Evolutionary conservation across 2,888 invertebrate genomes (phyloP).

Genomic region (Boloria euphrosyne): DNA sequence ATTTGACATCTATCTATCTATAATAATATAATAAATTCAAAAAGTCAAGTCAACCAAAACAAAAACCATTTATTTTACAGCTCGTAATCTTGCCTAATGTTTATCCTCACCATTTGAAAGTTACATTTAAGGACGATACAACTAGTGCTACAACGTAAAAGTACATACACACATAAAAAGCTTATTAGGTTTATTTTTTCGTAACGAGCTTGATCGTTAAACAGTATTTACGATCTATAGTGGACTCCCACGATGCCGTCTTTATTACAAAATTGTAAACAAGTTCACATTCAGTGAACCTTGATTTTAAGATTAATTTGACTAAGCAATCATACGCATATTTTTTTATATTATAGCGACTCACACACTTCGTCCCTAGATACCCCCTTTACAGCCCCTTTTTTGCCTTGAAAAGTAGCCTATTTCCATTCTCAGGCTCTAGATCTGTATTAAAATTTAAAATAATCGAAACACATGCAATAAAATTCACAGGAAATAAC

Average conservation of each 20-base stretch:
- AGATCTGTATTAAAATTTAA: too few species aligned
- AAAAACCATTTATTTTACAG: neutral
- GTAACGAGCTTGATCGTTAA: conserved; percentile 49
- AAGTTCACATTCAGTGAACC: neutral
- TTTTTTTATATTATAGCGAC: too few species aligned
- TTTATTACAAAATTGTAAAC: conserved; percentile 26
- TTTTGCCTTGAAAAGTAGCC: too few species aligned
- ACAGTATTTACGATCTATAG: conserved; percentile 53
- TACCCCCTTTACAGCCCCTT: too few species aligned
- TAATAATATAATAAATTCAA: too few species aligned
- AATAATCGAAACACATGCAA: too few species aligned
- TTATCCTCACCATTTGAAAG: neutral
- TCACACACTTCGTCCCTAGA: too few species aligned
- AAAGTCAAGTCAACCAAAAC: too few species aligned
- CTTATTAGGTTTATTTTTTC: conserved; percentile 48
- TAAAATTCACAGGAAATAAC: too few species aligned
- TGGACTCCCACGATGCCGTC: conserved; percentile 51
- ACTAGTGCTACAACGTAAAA: conserved; percentile 34
- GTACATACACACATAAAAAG: conserved; percentile 31
- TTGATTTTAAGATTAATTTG: neutral
- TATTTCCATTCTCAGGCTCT: too few species aligned
- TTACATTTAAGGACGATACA: conserved; percentile 37
- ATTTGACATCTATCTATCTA: too few species aligned
- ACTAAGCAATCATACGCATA: too few species aligned
- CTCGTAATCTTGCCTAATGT: neutral